Evolutionary conservation across 2,113 vertebrate species (phyloP).

Genomic region (Ellobius talpinus): DNA sequence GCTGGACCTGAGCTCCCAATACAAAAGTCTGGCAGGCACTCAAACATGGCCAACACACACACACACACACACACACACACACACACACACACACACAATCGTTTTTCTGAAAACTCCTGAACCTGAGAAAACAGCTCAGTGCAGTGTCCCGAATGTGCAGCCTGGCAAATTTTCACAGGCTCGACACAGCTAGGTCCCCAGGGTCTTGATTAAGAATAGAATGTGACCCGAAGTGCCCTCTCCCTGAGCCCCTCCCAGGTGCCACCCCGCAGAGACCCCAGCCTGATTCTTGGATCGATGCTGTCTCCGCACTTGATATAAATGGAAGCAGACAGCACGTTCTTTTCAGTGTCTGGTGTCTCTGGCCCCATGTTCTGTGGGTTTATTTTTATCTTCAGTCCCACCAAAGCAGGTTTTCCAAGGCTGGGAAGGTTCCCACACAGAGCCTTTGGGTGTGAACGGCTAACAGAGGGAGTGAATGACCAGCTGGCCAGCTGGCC

Average conservation of each 20-base stretch:
- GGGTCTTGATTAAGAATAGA: background rate
- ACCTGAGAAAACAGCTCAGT: fast-evolving
- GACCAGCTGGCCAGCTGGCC: background rate
- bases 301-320: background rate
- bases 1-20: background rate
- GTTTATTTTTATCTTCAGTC: conserved; percentile 65
- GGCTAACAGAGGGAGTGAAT: fast-evolving
- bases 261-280: background rate
- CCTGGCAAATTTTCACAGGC: fast-evolving
- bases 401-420: background rate
- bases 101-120: background rate
- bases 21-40: conserved; percentile 1
- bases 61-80: background rate
- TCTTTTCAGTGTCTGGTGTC: conserved; percentile 35
- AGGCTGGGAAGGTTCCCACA: background rate
- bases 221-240: background rate
- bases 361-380: background rate
- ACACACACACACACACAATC: background rate
- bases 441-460: background rate
- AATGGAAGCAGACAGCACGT: background rate
- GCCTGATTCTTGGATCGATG: background rate
- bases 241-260: background rate
- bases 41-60: background rate
- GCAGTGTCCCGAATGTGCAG: background rate
- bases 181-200: background rate